These are phyloP conservation scores for Pararge aegeria DNA, from an alignment of 1,140 invertebrate genomes.

Conservation along the genomic window DNA sequence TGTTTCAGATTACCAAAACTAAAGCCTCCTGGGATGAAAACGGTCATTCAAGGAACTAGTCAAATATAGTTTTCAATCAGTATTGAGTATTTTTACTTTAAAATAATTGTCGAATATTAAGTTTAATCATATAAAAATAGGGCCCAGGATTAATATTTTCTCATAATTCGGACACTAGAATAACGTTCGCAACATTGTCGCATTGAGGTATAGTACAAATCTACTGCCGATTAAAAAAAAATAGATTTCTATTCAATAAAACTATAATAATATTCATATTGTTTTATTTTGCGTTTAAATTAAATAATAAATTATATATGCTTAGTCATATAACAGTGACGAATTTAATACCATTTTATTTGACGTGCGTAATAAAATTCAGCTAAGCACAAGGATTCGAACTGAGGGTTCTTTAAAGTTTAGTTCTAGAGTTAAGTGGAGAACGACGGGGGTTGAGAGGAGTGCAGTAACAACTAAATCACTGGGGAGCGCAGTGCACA, in stretches of 20 bases:
- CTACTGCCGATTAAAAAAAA: too few relatives aligned
- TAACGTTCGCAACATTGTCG: too few relatives aligned
- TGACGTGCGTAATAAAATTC: neutral
- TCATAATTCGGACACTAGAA: too few relatives aligned
- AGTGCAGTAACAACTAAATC: too few relatives aligned
- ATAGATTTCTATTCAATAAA: neutral
- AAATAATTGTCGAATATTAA: constrained; percentile 1
- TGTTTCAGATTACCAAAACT: constrained; percentile 40
- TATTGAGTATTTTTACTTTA: neutral
- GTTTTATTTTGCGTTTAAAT: constrained; percentile 24
- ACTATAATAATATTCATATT: constrained; percentile 10
- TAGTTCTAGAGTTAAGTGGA: neutral
- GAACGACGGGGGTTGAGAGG: neutral
- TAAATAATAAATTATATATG: constrained; percentile 11
- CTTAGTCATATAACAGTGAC: neutral
- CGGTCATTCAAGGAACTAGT: constrained; percentile 57
- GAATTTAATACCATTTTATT: neutral
- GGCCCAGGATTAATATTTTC: too few relatives aligned
- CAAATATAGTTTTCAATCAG: constrained; percentile 29
- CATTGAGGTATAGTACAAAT: too few relatives aligned
- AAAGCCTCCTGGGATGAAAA: constrained; percentile 61
- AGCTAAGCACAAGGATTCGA: neutral
- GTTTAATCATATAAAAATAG: neutral
- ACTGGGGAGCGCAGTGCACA: too few relatives aligned
- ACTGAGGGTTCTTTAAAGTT: neutral